Base-by-base conservation (phyloP, 1,140 invertebrate species). In the Heliconius eleuchia region DNA sequence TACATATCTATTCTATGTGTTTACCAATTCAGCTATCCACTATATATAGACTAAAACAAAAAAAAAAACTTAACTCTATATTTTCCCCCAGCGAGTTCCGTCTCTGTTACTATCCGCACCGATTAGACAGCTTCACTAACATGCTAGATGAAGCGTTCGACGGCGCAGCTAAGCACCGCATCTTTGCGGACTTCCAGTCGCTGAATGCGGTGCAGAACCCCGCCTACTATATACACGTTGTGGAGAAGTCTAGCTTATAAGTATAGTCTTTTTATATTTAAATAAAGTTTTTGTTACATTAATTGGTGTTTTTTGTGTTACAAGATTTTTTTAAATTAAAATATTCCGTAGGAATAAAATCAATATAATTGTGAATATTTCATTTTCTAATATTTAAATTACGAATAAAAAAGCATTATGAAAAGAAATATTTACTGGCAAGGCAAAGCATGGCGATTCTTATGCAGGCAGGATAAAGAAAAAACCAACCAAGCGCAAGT, bases 91-190 rank as follows among this genome's bases (percentile, higher is more conserved):
- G 96, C 86, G 96, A 97, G 86, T 98, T 98, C 93, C 96, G 98
- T 18, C 92, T 98, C 19, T 98, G 97, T 7, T 98, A 98, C 88
- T 98, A 98, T 94, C 98, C 98, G 7, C 98, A 98, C 86, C 96
- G 95, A 71, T 90, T 98, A 74, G 94, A 96, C 13, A 92, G 95
- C 2, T 98, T 98, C 91, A 96, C 95, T 1, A 85, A 95, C 3
- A 96, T 98, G 92, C 89, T 98, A 19, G 91, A 95, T 60, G 96
- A 97, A 77, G 96, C 96, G 7, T 98, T 98, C 89, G 84, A 93
- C 16, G 90, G 95, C 34, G 95, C 95, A 0, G 95, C 95, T 0
- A 95, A 96, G 74, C 97, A 98, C 88, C 95, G 95, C 70, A 96
- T 98, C 34, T 98, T 96, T 83, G 97, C 96, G 0, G 98, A 98